These are phyloP conservation scores for Tangara arthus DNA, from an alignment of 2,797 vertebrate species.

Conservation along the genomic window DNA sequence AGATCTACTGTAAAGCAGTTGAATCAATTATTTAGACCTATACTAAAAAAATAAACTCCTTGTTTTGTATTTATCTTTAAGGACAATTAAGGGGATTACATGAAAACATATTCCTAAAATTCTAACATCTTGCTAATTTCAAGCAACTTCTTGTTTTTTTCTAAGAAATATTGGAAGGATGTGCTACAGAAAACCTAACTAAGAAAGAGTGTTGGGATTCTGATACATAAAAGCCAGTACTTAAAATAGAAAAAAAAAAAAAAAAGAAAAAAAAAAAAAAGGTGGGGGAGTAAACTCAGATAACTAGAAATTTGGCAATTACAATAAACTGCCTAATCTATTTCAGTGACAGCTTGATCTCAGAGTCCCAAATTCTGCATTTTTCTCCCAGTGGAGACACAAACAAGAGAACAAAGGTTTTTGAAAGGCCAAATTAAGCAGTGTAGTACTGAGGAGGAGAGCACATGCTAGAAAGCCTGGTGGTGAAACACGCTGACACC, in stretches of 20 bases:
- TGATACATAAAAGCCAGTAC: neutral
- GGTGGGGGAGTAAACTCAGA: neutral
- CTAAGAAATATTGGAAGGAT: neutral
- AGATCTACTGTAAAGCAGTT: neutral
- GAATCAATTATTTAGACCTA: neutral
- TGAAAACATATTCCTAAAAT: neutral
- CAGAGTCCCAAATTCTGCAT: neutral
- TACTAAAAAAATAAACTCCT: neutral
- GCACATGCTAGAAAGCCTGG: neutral
- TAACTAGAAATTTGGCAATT: neutral
- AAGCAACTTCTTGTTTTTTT: neutral
- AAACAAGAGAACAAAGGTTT: neutral
- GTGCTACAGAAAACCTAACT: neutral
- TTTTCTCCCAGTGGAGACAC: neutral
- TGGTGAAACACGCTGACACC: neutral
- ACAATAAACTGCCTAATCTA: neutral
- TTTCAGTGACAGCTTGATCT: neutral
- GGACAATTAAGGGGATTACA: neutral
- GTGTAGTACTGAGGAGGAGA: neutral
- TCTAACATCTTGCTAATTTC: neutral
- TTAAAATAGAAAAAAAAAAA: rapidly evolving
- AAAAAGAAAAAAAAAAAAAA: rapidly evolving
- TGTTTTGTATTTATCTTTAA: neutral
- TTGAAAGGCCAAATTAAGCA: neutral
- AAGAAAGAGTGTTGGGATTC: neutral